Base-by-base conservation (phyloP, 2,113 vertebrate genomes). In the Cyrtonyx montezumae region DNA sequence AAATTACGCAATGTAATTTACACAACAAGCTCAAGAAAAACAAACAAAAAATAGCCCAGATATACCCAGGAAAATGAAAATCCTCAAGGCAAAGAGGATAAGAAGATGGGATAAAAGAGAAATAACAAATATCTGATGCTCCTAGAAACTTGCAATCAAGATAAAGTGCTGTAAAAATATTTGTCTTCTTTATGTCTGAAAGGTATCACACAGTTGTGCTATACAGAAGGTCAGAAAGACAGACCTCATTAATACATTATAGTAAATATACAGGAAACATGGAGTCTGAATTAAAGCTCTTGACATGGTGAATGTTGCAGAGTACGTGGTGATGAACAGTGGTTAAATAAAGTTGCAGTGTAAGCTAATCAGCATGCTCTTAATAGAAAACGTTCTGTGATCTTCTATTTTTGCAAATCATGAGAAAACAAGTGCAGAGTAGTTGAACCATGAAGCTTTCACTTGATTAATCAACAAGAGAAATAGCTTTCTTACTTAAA, bases 401-500 rank as follows among this genome's bases (percentile, higher is more conserved):
- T 69, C 8, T 18, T 42, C 9, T 66, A 1, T n/a, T 62, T 68
- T 82, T 85, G 36, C 16, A 90, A 59, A 90, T 63, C 68, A 83
- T 65, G 88, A 49, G 30, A 86, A 71, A 94, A 77, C 12, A 69
- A 80, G 13, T 19, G 4, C 1, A 15, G 18, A 68, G 22, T 32
- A 88, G 51, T 30, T 80, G 46, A 93, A 80, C 56, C 51, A 68
- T 45, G 36, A 90, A 75, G 51, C 0, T 63, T 83, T 43, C 58
- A 28, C 53, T 80, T 90, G 83, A 91, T 90, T 88, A 86, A 93
- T 71, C 77, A 90, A 67, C 19, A 84, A 78, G 12, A 77, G 36
- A 86, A 90, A 34, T 6, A 80, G 9, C 32, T 82, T 92, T 82
- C 53, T 89, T 53, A 36, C 18, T 85, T 77, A 87, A 62, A 94